Evolutionary conservation across 2,888 invertebrate genomes (phyloP).

Genomic region (Ichneumoninae sp.): DNA sequence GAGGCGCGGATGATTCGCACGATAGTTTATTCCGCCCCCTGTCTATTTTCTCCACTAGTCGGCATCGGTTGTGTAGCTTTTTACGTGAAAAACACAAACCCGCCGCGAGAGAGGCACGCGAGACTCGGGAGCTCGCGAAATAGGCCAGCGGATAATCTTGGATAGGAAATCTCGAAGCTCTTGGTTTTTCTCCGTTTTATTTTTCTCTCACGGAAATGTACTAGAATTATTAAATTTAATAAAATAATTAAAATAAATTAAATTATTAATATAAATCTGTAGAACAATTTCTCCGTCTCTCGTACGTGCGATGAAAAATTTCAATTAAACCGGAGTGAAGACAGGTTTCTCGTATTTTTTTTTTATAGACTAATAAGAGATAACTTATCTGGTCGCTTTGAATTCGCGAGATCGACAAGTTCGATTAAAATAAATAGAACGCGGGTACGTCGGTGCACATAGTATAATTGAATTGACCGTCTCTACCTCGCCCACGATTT

Average conservation of each 20-base stretch:
- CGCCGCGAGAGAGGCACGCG: not conserved
- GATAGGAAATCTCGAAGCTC: slow-evolving; percentile 47
- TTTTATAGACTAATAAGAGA: not conserved
- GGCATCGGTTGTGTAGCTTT: slow-evolving; percentile 29
- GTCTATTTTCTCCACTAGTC: slow-evolving; percentile 54
- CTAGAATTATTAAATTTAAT: too few relatives aligned
- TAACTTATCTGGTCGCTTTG: not conserved
- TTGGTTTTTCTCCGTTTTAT: not conserved
- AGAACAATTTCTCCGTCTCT: not conserved
- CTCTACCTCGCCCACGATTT: slow-evolving; percentile 21
- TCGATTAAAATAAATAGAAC: not conserved
- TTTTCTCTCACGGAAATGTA: slow-evolving; percentile 5
- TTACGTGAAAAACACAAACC: slow-evolving; percentile 25
- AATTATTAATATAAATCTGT: too few relatives aligned
- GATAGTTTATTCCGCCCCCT: slow-evolving; percentile 22
- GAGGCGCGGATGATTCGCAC: slow-evolving; percentile 5
- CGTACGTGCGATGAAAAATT: not conserved
- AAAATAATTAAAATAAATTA: too few relatives aligned
- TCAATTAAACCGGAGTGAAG: not conserved
- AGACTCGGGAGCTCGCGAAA: slow-evolving; percentile 37
- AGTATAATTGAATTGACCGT: slow-evolving; percentile 46
- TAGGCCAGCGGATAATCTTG: slow-evolving; percentile 59
- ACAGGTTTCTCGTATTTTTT: not conserved
- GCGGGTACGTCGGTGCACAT: not conserved
- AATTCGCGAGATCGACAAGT: not conserved